phyloP scores from a whole-genome alignment of 2,113 vertebrate genomes.

The Crotalus viridis region DNA sequence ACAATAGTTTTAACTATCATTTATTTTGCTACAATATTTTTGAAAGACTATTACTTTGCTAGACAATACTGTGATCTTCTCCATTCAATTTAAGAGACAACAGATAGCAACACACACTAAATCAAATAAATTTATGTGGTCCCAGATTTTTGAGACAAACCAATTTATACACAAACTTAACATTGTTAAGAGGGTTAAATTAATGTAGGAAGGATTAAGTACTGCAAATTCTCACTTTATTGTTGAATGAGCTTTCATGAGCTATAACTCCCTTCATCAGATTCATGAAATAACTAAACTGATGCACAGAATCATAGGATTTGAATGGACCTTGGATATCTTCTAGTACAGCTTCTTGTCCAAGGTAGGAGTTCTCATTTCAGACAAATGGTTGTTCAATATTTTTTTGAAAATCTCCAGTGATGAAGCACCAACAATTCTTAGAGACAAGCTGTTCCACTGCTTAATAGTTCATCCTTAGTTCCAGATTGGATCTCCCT shows the following conservation, averaged over 20 bases:
- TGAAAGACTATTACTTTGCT: background rate
- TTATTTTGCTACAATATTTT: background rate
- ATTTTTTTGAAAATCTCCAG: background rate
- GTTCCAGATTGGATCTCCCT: background rate
- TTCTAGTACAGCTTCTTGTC: background rate
- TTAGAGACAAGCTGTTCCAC: background rate
- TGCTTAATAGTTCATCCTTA: background rate
- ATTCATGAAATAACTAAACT: background rate
- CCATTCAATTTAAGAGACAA: background rate
- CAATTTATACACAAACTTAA: background rate
- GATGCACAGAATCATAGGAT: background rate
- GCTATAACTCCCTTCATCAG: background rate
- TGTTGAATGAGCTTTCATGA: background rate
- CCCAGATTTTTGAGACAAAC: background rate
- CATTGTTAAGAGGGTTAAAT: background rate
- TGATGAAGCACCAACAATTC: background rate
- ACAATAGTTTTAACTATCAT: background rate
- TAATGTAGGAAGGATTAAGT: background rate
- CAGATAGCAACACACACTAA: background rate
- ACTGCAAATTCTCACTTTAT: background rate
- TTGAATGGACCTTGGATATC: background rate
- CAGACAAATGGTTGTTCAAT: background rate
- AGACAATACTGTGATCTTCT: background rate
- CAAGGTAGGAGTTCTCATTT: background rate
- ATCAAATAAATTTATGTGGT: background rate